Evolutionary conservation across 1,140 invertebrate species (phyloP).

Genomic region (Drosophila pectinifera): DNA sequence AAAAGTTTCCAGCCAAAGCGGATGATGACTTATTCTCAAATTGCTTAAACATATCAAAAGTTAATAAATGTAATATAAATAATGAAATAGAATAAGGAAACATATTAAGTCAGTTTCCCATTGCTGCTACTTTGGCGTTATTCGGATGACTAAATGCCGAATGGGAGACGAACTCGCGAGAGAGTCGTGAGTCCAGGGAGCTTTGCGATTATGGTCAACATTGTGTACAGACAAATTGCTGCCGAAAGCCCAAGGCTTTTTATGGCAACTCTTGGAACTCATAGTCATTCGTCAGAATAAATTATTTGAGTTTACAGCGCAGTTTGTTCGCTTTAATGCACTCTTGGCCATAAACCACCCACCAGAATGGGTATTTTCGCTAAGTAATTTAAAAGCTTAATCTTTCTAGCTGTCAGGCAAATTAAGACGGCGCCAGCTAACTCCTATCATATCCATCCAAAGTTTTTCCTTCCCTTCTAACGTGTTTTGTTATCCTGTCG

Average conservation of each 20-base stretch:
- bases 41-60: no score
- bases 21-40: no score
- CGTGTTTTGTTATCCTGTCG: slow-evolving; percentile 6
- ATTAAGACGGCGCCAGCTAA: slow-evolving; percentile 21
- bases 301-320: slow-evolving; percentile 17
- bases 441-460: slow-evolving; percentile 15
- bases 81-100: not conserved
- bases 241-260: not conserved
- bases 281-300: slow-evolving; percentile 10
- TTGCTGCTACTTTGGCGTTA: not conserved
- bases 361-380: not conserved
- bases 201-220: slow-evolving; percentile 40
- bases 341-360: not conserved
- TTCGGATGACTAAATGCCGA: not conserved
- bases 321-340: slow-evolving; percentile 7
- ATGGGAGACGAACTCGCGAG: not conserved
- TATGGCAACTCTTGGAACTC: not conserved
- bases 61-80: no score
- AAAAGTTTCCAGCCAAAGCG: not conserved
- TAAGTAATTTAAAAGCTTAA: slow-evolving; percentile 25
- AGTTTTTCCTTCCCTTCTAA: not conserved
- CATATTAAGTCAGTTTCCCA: no score
- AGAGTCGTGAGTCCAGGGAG: not conserved
- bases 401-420: slow-evolving; percentile 9
- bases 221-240: slow-evolving; percentile 21